Evolutionary conservation across 2,888 invertebrate species (phyloP).

Genomic region (Trilocha varians): DNA sequence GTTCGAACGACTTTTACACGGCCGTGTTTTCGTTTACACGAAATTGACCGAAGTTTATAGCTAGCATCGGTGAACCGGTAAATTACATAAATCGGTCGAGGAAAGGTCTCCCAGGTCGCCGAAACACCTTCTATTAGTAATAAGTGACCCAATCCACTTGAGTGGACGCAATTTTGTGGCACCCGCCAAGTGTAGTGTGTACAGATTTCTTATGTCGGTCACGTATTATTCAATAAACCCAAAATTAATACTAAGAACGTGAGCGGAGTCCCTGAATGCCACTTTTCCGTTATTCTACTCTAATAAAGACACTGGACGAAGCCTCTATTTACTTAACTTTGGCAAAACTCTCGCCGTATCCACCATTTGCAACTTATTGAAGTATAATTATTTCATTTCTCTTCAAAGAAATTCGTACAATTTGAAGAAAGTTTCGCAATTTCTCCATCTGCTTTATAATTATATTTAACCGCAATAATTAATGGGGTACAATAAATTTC

Average conservation of each 20-base stretch:
- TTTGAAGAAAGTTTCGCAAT: slow-evolving; percentile 17
- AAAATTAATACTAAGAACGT: slow-evolving; percentile 62
- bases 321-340: slow-evolving; percentile 28
- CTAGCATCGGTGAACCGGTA: slow-evolving; percentile 11
- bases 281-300: slow-evolving; percentile 41
- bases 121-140: slow-evolving; percentile 26
- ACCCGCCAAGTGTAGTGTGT: slow-evolving; percentile 31
- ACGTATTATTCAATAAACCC: slow-evolving; percentile 68
- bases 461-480: slow-evolving; percentile 44
- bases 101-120: slow-evolving; percentile 15
- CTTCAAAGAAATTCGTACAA: slow-evolving; percentile 20
- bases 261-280: slow-evolving; percentile 36
- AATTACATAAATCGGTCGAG: slow-evolving; percentile 15
- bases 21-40: not conserved
- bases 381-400: slow-evolving; percentile 30
- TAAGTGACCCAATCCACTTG: slow-evolving; percentile 40
- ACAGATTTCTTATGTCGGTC: slow-evolving; percentile 47
- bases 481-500: slow-evolving; percentile 44
- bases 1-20: not conserved
- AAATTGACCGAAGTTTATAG: not conserved
- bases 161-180: slow-evolving; percentile 43
- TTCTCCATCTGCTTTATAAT: slow-evolving; percentile 24
- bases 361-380: slow-evolving; percentile 21
- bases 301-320: slow-evolving; percentile 38
- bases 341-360: slow-evolving; percentile 17